Evolutionary conservation across 2,888 invertebrate species (phyloP).

Genomic region (Athripsodes cinereus): DNA sequence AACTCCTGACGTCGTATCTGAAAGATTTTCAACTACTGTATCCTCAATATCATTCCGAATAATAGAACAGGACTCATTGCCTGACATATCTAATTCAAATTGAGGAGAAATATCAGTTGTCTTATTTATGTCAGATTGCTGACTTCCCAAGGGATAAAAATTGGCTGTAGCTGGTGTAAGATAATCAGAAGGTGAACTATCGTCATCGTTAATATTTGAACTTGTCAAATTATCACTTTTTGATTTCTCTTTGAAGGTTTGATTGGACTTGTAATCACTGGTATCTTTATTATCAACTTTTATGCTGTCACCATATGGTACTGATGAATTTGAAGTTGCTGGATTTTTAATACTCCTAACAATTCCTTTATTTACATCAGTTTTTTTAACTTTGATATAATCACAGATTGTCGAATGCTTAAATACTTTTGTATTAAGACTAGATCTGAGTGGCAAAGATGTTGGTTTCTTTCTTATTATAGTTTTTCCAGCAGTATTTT

Average conservation of each 20-base stretch:
- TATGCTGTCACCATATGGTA: background rate
- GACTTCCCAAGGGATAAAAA: slow-evolving; percentile 35
- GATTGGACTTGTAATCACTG: background rate
- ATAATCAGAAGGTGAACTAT: slow-evolving; percentile 45
- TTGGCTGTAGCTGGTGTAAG: slow-evolving; percentile 40
- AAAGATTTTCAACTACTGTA: slow-evolving; percentile 40
- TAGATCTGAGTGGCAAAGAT: slow-evolving; percentile 41
- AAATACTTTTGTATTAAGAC: slow-evolving; percentile 40
- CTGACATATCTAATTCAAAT: slow-evolving; percentile 36
- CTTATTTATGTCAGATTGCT: background rate
- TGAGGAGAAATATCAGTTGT: background rate
- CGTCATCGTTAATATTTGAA: slow-evolving; percentile 41
- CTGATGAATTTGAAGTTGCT: background rate
- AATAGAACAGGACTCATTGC: slow-evolving; percentile 36
- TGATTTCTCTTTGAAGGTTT: too few species aligned
- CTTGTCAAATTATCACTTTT: slow-evolving; percentile 34
- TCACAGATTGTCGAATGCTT: slow-evolving; percentile 45
- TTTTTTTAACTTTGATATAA: slow-evolving; percentile 21
- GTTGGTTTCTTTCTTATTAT: slow-evolving; percentile 35
- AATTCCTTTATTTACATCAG: background rate
- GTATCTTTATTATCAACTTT: background rate
- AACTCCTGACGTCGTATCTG: slow-evolving; percentile 40
- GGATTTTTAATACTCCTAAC: background rate
- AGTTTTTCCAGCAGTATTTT: slow-evolving; percentile 33
- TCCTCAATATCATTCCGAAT: slow-evolving; percentile 40